Percentiles rank a stretch among this genome's conserved stretches.
Evolutionary conservation across 2,797 vertebrate species (phyloP).

Genomic region (Sardinella longiceps): DNA sequence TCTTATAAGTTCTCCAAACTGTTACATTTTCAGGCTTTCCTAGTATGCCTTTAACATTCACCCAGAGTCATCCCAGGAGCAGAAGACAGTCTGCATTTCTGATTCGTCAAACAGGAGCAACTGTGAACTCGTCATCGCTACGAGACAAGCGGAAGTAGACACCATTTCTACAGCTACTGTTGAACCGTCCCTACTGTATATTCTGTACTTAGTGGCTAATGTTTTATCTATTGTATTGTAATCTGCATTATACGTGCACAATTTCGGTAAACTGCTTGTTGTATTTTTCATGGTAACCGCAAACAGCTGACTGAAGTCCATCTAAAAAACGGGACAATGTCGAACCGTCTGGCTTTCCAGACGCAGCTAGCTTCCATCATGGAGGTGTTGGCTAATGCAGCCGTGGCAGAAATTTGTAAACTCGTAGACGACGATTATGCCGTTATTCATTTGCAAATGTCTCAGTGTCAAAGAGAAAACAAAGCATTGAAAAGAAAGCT

Average conservation of each 20-base stretch:
- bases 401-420: conserved; percentile 79
- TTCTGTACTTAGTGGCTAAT: neutral
- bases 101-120: neutral
- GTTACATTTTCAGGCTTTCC: no score
- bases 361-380: conserved; percentile 81
- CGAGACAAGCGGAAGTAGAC: conserved; percentile 47
- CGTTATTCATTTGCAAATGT: conserved; percentile 75
- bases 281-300: neutral
- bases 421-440: conserved; percentile 79
- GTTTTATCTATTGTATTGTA: neutral
- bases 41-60: no score
- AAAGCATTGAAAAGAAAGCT: conserved; percentile 74
- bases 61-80: no score
- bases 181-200: conserved; percentile 2
- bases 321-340: conserved; percentile 57
- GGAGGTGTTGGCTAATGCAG: conserved; percentile 79
- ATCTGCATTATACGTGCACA: neutral
- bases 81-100: neutral
- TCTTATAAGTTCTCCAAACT: no score
- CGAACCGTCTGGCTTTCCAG: conserved; percentile 74
- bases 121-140: conserved; percentile 32
- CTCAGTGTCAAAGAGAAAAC: conserved; percentile 77
- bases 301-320: neutral
- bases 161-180: conserved; percentile 38
- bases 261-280: neutral